phyloP scores from a whole-genome alignment of 2,797 vertebrate species.

The Poecilia wingei region DNA sequence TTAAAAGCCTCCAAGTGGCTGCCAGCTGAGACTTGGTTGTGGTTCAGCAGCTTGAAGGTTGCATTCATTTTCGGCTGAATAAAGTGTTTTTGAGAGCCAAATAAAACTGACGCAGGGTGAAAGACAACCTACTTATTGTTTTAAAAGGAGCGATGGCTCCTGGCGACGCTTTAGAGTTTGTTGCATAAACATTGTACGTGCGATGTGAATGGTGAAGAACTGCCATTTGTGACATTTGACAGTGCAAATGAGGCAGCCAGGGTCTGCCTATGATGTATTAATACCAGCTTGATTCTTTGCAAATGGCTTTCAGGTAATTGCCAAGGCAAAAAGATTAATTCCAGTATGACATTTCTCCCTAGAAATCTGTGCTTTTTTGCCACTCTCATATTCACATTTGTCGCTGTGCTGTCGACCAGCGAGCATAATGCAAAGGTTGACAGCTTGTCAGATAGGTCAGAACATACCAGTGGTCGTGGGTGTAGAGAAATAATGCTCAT shows the following conservation, averaged over 20 bases:
- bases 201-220: constrained; percentile 39
- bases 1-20: constrained; percentile 58
- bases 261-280: constrained; percentile 23
- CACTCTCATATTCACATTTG: constrained; percentile 59
- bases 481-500: constrained; percentile 73
- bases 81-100: constrained; percentile 42
- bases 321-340: constrained; percentile 53
- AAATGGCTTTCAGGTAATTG: constrained; percentile 40
- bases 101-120: constrained; percentile 33
- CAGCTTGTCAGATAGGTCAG: constrained; percentile 75
- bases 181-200: constrained; percentile 26
- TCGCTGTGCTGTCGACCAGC: constrained; percentile 49
- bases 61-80: constrained; percentile 59
- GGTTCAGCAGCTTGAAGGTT: constrained; percentile 56
- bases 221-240: constrained; percentile 20
- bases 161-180: constrained; percentile 31
- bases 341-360: constrained; percentile 44
- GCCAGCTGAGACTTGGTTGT: constrained; percentile 57
- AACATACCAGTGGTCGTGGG: constrained; percentile 71
- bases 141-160: constrained; percentile 22
- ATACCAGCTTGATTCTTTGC: constrained; percentile 24
- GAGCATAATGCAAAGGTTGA: constrained; percentile 70
- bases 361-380: constrained; percentile 59
- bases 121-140: constrained; percentile 47
- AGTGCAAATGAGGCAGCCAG: constrained; percentile 13